Evolutionary conservation across 2,888 invertebrate genomes (phyloP).

Genomic region (Mesodorylaimus sp.): DNA sequence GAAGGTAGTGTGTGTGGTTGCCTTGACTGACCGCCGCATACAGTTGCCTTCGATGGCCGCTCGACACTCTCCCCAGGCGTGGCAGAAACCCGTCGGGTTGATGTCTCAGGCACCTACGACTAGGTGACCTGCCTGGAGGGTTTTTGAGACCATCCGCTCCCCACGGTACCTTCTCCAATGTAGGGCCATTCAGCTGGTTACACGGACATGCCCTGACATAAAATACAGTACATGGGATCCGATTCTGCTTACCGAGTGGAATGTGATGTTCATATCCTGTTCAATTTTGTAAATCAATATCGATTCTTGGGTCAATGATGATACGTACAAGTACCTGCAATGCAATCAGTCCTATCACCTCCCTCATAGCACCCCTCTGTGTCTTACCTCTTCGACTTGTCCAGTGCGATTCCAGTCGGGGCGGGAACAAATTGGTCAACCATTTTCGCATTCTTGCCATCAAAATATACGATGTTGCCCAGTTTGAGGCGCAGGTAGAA

Average conservation of each 20-base stretch:
- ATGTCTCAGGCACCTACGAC: too few species aligned
- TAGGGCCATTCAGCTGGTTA: neutral
- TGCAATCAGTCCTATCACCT: neutral
- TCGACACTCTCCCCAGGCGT: too few species aligned
- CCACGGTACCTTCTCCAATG: too few species aligned
- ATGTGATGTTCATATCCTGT: neutral
- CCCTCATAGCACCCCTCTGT: neutral
- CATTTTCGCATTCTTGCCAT: conserved; percentile 9
- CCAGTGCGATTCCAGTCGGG: conserved; percentile 9
- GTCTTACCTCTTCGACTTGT: conserved; percentile 9
- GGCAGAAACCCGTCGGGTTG: too few species aligned
- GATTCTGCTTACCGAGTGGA: conserved; percentile 4
- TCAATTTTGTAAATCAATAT: conserved; percentile 5
- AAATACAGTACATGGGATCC: too few species aligned
- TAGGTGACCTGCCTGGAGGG: too few species aligned
- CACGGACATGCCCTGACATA: too few species aligned
- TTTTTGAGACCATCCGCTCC: too few species aligned
- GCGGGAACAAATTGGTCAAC: conserved; percentile 4
- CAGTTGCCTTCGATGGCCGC: too few species aligned
- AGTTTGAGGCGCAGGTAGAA: conserved; percentile 6
- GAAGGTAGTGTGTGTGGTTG: too few species aligned
- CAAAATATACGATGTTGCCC: conserved; percentile 11
- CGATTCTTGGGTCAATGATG: conserved; percentile 5
- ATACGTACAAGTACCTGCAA: conserved; percentile 10
- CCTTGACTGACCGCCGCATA: too few species aligned